A percentile compares a stretch with the other conserved stretches of the same genome.
Evolutionary conservation across 2,113 vertebrate species (phyloP).

Genomic region (Lates calcarifer): DNA sequence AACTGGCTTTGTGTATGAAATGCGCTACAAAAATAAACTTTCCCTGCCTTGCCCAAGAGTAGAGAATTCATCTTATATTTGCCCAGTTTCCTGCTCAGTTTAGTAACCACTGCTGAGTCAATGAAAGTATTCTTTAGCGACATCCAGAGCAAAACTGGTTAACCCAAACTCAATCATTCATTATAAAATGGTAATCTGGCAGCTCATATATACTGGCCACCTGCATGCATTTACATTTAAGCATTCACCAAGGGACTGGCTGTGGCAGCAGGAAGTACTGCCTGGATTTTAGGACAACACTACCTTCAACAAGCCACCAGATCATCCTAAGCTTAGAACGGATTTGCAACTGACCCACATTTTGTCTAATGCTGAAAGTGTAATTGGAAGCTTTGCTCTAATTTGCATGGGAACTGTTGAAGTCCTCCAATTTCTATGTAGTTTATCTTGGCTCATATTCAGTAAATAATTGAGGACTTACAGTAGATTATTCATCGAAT

Average conservation of each 20-base stretch:
- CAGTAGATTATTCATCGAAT: slow-evolving; percentile 1
- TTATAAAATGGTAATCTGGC: background rate
- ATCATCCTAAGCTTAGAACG: slow-evolving; percentile 44
- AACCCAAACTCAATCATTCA: background rate
- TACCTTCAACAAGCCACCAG: slow-evolving; percentile 25
- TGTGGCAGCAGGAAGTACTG: slow-evolving; percentile 18
- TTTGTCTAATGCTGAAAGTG: slow-evolving; percentile 10
- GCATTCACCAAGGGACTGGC: background rate
- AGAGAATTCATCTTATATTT: background rate
- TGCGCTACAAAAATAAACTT: background rate
- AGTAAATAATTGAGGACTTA: background rate
- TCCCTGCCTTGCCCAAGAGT: background rate
- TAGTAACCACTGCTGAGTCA: background rate
- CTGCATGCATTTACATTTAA: slow-evolving; percentile 5
- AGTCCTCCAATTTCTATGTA: background rate
- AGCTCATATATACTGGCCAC: background rate
- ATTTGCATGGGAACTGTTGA: slow-evolving; percentile 14
- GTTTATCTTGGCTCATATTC: background rate
- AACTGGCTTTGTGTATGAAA: background rate
- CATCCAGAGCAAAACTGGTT: background rate
- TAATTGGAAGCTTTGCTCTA: slow-evolving; percentile 27
- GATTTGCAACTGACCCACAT: slow-evolving; percentile 70
- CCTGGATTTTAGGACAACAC: slow-evolving; percentile 35
- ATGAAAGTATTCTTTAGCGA: background rate
- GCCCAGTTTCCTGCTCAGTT: background rate